phyloP scores from a whole-genome alignment of 2,113 vertebrate species.

The Tympanuchus pallidicinctus region DNA sequence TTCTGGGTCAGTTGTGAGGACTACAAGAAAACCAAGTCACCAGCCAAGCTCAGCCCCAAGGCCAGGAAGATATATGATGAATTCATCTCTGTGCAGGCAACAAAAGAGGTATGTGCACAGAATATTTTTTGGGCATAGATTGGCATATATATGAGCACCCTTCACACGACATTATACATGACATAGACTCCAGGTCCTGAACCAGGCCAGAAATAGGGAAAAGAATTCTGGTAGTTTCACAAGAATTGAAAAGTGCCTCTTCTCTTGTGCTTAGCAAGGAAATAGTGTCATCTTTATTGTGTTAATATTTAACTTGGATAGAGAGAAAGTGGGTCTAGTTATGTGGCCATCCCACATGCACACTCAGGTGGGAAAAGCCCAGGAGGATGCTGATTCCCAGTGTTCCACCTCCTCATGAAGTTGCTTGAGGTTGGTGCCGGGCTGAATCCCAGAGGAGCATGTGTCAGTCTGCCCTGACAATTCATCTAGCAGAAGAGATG shows the following conservation, averaged over 20 bases:
- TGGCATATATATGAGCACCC: too few relatives aligned
- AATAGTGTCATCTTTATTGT: not conserved
- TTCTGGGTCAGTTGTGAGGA: constrained; percentile 93
- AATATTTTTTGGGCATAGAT: not conserved
- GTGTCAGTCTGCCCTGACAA: not conserved
- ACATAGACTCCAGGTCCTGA: not conserved
- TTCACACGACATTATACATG: too few relatives aligned
- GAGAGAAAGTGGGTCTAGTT: not conserved
- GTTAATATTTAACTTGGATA: not conserved
- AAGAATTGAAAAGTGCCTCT: not conserved
- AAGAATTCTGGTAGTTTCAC: not conserved
- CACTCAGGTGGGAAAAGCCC: not conserved
- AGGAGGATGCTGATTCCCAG: not conserved
- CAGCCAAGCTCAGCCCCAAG: constrained; percentile 77
- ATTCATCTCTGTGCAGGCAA: constrained; percentile 86
- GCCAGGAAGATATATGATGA: constrained; percentile 89
- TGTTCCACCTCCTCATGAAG: not conserved
- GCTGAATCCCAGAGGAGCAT: not conserved
- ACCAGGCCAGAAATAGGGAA: not conserved
- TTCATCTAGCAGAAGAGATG: not conserved
- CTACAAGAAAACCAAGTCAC: constrained; percentile 83
- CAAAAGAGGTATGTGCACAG: constrained; percentile 83
- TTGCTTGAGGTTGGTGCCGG: not conserved
- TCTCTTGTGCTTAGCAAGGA: not conserved
- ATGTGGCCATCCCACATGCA: not conserved